phyloP scores from a whole-genome alignment of 1,140 invertebrate genomes.

The Drosophila simulans region DNA sequence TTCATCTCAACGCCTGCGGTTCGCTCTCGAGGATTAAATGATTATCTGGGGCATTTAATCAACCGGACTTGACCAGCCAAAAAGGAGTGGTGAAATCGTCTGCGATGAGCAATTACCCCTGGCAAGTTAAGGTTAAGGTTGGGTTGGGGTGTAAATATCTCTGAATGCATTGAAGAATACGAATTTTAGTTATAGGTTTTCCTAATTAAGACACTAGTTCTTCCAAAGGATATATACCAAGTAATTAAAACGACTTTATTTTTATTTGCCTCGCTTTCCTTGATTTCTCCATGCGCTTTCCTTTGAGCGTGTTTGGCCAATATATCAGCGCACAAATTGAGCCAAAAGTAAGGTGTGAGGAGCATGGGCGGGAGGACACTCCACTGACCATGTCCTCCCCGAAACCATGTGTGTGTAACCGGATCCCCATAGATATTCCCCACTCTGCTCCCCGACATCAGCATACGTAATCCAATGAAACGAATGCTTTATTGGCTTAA shows the following conservation, averaged over 20 bases:
- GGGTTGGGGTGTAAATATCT: not conserved
- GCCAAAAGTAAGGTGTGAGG: slow-evolving; percentile 8
- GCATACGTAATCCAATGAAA: slow-evolving; percentile 82
- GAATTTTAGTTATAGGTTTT: not conserved
- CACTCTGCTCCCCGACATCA: slow-evolving; percentile 49
- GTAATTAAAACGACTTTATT: not conserved
- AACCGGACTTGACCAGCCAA: slow-evolving; percentile 37
- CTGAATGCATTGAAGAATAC: not conserved
- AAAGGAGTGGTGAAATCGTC: not conserved
- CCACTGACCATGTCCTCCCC: slow-evolving; percentile 29
- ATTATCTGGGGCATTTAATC: slow-evolving; percentile 65
- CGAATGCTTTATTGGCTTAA: slow-evolving; percentile 82
- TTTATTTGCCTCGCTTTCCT: not conserved
- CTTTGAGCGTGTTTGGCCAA: slow-evolving; percentile 25
- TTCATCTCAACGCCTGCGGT: slow-evolving; percentile 46
- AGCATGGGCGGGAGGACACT: not conserved
- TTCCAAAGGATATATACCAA: too few species aligned
- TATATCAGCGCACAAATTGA: slow-evolving; percentile 65
- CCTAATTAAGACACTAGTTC: too few species aligned
- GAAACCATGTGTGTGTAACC: slow-evolving; percentile 56
- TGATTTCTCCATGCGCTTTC: not conserved
- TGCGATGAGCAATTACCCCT: slow-evolving; percentile 32
- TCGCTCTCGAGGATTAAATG: slow-evolving; percentile 68
- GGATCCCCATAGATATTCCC: slow-evolving; percentile 33
- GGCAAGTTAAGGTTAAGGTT: not conserved